A percentile compares a stretch with the other conserved stretches of the same genome.
These are phyloP conservation scores for Myodes glareolus DNA, from an alignment of 2,113 vertebrate species.

Conservation along the genomic window DNA sequence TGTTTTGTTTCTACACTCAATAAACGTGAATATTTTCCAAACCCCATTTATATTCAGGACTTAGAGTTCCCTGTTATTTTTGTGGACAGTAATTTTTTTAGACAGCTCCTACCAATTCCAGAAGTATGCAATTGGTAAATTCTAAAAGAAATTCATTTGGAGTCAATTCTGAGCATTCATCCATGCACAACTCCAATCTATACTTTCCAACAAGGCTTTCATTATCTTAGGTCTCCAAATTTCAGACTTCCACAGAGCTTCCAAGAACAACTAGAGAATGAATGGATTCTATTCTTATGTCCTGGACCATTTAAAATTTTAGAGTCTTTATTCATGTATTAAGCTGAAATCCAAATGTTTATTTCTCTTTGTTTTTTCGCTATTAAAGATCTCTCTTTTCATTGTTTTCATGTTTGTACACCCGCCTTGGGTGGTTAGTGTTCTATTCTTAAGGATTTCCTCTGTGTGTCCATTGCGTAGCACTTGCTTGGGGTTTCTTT, in stretches of 20 bases:
- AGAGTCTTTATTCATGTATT: slow-evolving; percentile 7
- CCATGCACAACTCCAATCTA: background rate
- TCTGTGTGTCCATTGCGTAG: background rate
- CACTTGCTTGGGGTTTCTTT: background rate
- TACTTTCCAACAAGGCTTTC: background rate
- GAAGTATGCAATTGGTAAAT: background rate
- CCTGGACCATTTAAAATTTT: background rate
- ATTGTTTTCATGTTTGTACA: background rate
- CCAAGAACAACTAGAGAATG: background rate
- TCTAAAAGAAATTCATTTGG: background rate
- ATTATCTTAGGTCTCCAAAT: background rate
- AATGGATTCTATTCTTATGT: background rate
- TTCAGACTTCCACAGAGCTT: background rate
- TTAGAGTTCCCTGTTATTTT: background rate
- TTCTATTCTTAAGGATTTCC: background rate
- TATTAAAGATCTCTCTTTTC: background rate
- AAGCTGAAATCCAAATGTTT: background rate
- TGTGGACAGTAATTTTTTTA: background rate
- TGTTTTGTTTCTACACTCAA: background rate
- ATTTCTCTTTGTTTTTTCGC: background rate
- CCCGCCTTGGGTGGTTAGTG: background rate
- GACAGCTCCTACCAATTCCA: background rate
- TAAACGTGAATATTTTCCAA: slow-evolving; percentile 20
- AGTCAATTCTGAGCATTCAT: background rate
- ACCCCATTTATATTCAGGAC: background rate